Conservation (phyloP, 2,113 vertebrate species). For the Mastomys coucha region DNA sequence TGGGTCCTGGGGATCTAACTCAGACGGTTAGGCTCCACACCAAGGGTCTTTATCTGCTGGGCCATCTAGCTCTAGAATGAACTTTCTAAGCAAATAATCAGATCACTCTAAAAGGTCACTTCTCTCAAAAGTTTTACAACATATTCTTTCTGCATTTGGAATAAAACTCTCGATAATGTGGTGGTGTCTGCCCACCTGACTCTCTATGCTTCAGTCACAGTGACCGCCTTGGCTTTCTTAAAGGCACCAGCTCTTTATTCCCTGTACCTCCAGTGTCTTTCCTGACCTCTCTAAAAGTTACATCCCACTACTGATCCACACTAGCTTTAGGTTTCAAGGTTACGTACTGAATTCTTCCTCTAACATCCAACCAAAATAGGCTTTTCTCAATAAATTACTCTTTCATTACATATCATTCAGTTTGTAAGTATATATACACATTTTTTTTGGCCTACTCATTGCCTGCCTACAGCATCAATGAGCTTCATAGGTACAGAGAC, state of each 20-base stretch:
- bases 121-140: slow-evolving; percentile 1
- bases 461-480: not conserved
- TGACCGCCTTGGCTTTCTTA: not conserved
- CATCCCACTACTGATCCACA: not conserved
- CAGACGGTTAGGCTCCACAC: not conserved
- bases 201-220: not conserved
- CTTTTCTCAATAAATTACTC: not conserved
- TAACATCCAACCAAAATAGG: slow-evolving; percentile 26
- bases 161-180: not conserved
- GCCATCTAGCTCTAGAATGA: not conserved
- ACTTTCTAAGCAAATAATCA: not conserved
- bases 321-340: slow-evolving; percentile 54
- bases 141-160: not conserved
- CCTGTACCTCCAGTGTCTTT: not conserved
- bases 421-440: not conserved
- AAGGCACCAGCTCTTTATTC: slow-evolving; percentile 30
- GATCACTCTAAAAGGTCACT: not conserved
- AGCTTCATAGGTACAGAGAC: not conserved
- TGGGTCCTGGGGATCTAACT: not conserved
- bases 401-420: slow-evolving; percentile 14
- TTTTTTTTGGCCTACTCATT: not conserved
- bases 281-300: not conserved
- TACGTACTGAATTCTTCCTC: not conserved
- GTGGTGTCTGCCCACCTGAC: not conserved
- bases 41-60: not conserved